Evolutionary conservation across 2,113 vertebrate genomes (phyloP).

Genomic region (Marmota monax): DNA sequence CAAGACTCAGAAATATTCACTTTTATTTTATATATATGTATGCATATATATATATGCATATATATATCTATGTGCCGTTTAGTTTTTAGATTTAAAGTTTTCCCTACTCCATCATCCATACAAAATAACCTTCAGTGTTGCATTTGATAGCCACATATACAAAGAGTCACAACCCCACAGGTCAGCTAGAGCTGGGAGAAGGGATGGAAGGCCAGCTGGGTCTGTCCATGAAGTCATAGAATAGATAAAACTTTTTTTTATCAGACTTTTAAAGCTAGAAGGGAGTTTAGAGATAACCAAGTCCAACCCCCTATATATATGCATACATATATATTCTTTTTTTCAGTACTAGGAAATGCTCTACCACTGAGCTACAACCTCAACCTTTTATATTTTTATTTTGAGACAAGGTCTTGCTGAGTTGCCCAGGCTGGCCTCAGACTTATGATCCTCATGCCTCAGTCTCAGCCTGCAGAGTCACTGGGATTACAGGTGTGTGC

Average conservation of each 20-base stretch:
- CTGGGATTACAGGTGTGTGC: too few relatives aligned
- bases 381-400: too few relatives aligned
- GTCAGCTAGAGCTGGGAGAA: background rate
- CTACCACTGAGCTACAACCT: too few relatives aligned
- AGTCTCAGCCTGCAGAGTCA: too few relatives aligned
- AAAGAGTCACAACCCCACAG: background rate
- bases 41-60: too few relatives aligned
- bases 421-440: too few relatives aligned
- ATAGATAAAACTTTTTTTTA: slow-evolving; percentile 13
- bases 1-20: background rate
- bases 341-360: too few relatives aligned
- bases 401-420: too few relatives aligned
- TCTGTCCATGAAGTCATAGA: background rate
- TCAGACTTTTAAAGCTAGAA: slow-evolving; percentile 52
- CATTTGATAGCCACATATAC: background rate
- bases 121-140: slow-evolving; percentile 24
- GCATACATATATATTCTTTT: too few relatives aligned
- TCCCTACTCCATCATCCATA: background rate
- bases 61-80: background rate
- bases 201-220: background rate
- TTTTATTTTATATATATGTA: background rate
- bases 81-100: slow-evolving; percentile 44
- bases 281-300: slow-evolving; percentile 28
- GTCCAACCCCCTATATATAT: background rate
- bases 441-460: too few relatives aligned